phyloP scores from a whole-genome alignment of 23 tunicate genomes.

The Styela plicata region DNA sequence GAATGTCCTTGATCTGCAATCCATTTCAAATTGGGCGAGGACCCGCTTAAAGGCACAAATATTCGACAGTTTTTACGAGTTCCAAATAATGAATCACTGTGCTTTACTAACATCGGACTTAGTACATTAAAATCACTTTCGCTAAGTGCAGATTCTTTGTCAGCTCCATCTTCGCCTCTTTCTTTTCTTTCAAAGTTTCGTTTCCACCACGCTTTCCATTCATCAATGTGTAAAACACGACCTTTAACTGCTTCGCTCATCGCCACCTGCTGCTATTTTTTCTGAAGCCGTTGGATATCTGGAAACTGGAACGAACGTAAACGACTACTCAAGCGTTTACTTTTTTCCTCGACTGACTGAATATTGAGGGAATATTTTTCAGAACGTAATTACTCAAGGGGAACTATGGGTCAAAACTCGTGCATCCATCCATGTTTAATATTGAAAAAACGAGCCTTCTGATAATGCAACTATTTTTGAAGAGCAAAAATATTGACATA shows the following conservation, averaged over 20 bases:
- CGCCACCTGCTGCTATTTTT: no score
- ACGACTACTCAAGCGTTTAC: no score
- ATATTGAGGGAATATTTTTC: no score
- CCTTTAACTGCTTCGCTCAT: not conserved
- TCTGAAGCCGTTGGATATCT: no score
- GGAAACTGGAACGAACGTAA: no score
- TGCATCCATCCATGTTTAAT: no score
- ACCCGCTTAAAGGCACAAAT: not conserved
- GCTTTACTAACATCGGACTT: not conserved
- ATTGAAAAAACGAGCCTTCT: no score
- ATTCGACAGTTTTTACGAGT: not conserved
- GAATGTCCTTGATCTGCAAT: not conserved
- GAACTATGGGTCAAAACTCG: no score
- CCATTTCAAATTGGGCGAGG: not conserved
- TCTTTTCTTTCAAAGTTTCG: not conserved
- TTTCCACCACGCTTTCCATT: not conserved
- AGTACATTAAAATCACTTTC: not conserved
- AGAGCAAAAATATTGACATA: no score
- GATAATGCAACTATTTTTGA: no score
- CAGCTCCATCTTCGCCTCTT: not conserved
- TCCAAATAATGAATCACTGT: not conserved
- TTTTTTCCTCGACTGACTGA: no score
- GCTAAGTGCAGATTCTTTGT: not conserved
- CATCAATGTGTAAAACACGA: not conserved
- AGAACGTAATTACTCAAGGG: no score